Evolutionary conservation across 2,888 invertebrate genomes (phyloP), one percentile per base, ranked within the genome.

Genomic region (Nomada goodeniana): DNA sequence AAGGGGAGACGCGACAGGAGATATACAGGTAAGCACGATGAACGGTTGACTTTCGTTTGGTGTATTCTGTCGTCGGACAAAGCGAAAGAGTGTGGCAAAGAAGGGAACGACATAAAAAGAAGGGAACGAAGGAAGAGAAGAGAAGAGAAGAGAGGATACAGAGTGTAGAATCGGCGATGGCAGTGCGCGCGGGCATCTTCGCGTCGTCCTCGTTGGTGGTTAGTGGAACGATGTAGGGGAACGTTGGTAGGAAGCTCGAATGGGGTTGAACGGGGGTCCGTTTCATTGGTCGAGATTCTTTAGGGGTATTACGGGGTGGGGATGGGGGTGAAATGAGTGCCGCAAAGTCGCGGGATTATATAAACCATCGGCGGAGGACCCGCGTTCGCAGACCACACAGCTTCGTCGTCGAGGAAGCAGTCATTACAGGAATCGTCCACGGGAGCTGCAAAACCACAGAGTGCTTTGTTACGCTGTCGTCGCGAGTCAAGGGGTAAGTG

Each of bases 261-360:
- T 73, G 82, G 80, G 89, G 86, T 79, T 71, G 89, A 76, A 84
- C 76, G 73, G 61, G 79, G 81, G 63, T 71, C 65, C 80, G 63
- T 86, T 86, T 87, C 86, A 91, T 91, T 91, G 91, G 91, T 87
- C 89, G 91, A 89, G 88, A 84, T 86, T 89, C 89, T 86, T 87
- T 86, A 67, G 73, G 20, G 26, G 68, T 73, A 84, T 68, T 80
- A 68, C 80, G 68, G 87, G 84, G 90, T 87, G 90, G 86, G 89
- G 86, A 84, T 77, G 82, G 83, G 82, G 88, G 83, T 77, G 83
- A 87, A 81, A 85, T 83, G 84, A 84, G 88, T 84, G 77, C 82
- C 83, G 89, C 84, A 79, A 90, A 90, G 84, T 88, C 88, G 90
- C 89, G 88, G 90, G 90, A 91, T 92, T 92, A 92, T 92, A 92